A percentile compares a stretch with the other conserved stretches of the same genome.
Conservation (phyloP, 2,797 vertebrate genomes). For the Xiphophorus birchmanni region DNA sequence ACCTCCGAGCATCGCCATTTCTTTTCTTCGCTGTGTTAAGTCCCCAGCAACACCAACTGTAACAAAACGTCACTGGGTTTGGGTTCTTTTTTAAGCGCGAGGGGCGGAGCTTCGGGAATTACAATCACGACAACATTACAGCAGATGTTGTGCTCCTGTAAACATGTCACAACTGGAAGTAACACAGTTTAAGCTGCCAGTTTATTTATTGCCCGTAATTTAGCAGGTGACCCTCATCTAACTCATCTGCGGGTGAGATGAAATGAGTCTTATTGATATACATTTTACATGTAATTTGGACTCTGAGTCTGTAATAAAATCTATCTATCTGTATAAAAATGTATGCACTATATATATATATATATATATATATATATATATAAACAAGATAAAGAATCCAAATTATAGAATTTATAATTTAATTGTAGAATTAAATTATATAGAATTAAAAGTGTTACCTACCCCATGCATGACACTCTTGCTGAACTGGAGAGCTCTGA, state of each 20-base stretch:
- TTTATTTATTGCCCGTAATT: not conserved
- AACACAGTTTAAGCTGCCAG: not conserved
- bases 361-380: not conserved
- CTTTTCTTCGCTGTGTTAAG: conserved; percentile 69
- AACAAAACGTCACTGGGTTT: conserved; percentile 58
- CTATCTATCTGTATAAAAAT: too few species aligned
- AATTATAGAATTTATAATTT: not conserved
- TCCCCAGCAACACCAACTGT: conserved; percentile 42
- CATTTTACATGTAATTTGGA: too few species aligned
- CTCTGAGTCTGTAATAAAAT: too few species aligned
- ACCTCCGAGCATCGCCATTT: conserved; percentile 84
- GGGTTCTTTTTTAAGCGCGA: conserved; percentile 28
- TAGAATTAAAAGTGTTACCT: not conserved
- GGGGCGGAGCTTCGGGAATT: conserved; percentile 50
- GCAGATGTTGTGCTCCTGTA: not conserved
- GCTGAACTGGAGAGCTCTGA: not conserved
- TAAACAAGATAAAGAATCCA: not conserved
- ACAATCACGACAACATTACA: not conserved
- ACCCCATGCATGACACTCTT: not conserved
- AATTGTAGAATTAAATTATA: not conserved
- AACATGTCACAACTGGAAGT: not conserved
- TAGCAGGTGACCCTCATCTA: not conserved
- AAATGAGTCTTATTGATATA: too few species aligned
- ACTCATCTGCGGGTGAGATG: too few species aligned
- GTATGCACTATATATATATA: too few species aligned